Evolutionary conservation across 2,113 vertebrate species (phyloP).

Genomic region (Forbesichthys agassizii): DNA sequence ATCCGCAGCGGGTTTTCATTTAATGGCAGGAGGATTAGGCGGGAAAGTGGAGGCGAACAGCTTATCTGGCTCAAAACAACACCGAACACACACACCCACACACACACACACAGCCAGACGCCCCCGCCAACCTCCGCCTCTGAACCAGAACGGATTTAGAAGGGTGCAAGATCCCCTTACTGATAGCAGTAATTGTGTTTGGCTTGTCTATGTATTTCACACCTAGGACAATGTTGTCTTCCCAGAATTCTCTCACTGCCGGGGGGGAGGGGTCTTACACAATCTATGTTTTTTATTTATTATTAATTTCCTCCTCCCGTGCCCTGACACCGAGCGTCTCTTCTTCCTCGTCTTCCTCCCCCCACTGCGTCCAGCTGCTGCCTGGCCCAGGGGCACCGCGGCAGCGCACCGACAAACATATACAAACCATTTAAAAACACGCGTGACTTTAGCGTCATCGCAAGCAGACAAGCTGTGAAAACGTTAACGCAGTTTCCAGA

Average conservation of each 20-base stretch:
- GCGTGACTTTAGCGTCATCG: too few relatives aligned
- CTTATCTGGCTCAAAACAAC: slow-evolving; percentile 74
- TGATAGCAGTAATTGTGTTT: slow-evolving; percentile 86
- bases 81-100: slow-evolving; percentile 44
- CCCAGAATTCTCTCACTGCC: slow-evolving; percentile 6
- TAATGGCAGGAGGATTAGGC: slow-evolving; percentile 79
- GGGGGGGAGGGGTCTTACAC: not conserved
- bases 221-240: slow-evolving; percentile 59
- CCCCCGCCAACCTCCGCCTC: not conserved
- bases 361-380: too few relatives aligned
- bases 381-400: too few relatives aligned
- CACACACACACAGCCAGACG: slow-evolving; percentile 1
- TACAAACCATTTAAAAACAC: too few relatives aligned
- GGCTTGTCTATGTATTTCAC: slow-evolving; percentile 81
- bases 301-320: not conserved
- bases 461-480: too few relatives aligned
- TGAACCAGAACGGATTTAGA: slow-evolving; percentile 69
- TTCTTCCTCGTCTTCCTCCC: too few relatives aligned
- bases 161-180: slow-evolving; percentile 75
- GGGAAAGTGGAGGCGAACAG: slow-evolving; percentile 67
- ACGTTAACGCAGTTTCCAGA: too few relatives aligned
- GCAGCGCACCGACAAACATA: too few relatives aligned
- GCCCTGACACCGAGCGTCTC: too few relatives aligned
- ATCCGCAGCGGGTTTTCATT: slow-evolving; percentile 70
- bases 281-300: too few relatives aligned